These are phyloP conservation scores for Channa maculata DNA, from an alignment of 2,113 vertebrate species.

Conservation along the genomic window DNA sequence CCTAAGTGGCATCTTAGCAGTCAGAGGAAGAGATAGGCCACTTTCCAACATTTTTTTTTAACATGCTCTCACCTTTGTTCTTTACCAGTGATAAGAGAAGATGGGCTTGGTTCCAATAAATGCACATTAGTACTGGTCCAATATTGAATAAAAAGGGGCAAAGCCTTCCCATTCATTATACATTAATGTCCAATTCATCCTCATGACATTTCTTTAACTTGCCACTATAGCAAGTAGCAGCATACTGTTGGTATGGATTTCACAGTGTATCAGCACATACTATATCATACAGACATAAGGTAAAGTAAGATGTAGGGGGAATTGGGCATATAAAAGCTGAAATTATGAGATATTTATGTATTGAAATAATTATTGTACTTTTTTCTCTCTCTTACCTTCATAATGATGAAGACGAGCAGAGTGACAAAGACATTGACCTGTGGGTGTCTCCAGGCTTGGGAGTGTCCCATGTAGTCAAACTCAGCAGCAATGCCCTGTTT, in stretches of 20 bases:
- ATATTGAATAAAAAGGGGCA: slow-evolving; percentile 21
- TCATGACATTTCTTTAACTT: slow-evolving; percentile 19
- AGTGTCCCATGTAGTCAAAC: slow-evolving; percentile 88
- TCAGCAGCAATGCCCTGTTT: slow-evolving; percentile 91
- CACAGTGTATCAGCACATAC: not conserved
- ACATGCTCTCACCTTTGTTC: slow-evolving; percentile 25
- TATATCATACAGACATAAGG: not conserved
- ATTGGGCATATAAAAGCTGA: too few relatives aligned
- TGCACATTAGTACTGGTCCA: slow-evolving; percentile 24
- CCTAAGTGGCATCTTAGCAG: slow-evolving; percentile 13
- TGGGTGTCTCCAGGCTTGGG: slow-evolving; percentile 92
- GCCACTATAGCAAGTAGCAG: not conserved
- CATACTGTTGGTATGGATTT: not conserved
- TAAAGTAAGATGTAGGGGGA: too few relatives aligned
- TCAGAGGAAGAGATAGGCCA: not conserved
- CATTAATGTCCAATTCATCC: slow-evolving; percentile 4
- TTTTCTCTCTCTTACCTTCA: slow-evolving; percentile 88
- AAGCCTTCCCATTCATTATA: slow-evolving; percentile 7
- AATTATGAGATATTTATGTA: not conserved
- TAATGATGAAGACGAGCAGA: slow-evolving; percentile 94
- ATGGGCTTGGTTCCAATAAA: slow-evolving; percentile 1
- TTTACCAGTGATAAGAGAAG: slow-evolving; percentile 12
- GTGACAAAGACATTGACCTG: slow-evolving; percentile 94
- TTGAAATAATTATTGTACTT: not conserved
- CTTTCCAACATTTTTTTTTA: not conserved